Base-by-base conservation (phyloP, 2,113 vertebrate species). In the Corydoras maculifer region DNA sequence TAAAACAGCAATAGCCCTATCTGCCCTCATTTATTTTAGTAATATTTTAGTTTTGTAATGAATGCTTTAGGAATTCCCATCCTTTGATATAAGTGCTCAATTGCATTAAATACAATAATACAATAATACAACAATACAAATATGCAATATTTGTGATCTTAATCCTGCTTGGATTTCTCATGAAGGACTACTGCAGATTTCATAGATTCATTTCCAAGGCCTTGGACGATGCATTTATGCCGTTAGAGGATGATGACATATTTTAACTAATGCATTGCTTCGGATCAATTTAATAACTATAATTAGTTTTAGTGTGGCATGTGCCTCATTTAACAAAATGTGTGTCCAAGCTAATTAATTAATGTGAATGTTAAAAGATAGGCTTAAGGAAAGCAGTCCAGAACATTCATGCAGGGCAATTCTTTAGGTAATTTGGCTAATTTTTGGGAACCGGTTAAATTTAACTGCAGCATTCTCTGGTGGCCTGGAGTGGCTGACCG, bases 391-490 rank as follows among this genome's bases (percentile, higher is more conserved):
- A 69, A 71, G 62, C 65, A 68, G 68, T 76, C 58, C 53, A 72
- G 68, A 74, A 69, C 70, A 64, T 72, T 76, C 49, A 18, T 58
- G 48, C 64, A 66, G 58, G 64, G 31, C 13, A n/a, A 55, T 72
- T 72, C 65, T 74, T 58, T 67, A 74, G 72, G 48, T 71, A 65
- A 68, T 77, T 63, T 57, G 13, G n/a, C 6, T 57, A 57, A 65
- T 76, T 76, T 74, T 74, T 72, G 55, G 65, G 58, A 58, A 67
- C 60, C 55, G 62, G 32, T 59, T 76, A 72, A 76, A 76, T 76
- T 62, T 76, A 76, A 72, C 65, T 12, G n/a, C 69, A 64, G 51
- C 70, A 58, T 65, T 72, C 69, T 72, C 65, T 11, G 58, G 75
- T 66, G 65, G 70, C 53, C 15, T 51, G 65, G 53, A 59, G 55